Evolutionary conservation across 2,888 invertebrate species (phyloP).

Genomic region (Platycheirus rosarum): DNA sequence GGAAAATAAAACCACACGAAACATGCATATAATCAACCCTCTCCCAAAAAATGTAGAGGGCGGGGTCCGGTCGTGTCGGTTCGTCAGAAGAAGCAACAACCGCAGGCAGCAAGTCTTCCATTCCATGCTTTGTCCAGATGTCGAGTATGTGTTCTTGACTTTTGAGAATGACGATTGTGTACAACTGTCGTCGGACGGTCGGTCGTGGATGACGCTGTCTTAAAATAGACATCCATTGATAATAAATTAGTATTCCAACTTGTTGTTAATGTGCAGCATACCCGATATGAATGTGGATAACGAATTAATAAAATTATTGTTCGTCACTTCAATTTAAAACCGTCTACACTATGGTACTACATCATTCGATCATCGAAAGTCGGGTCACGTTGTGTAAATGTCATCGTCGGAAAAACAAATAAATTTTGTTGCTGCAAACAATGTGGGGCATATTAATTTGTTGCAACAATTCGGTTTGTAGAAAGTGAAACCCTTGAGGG

Average conservation of each 20-base stretch:
- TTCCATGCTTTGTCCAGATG: slow-evolving; percentile 60
- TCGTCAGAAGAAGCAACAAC: slow-evolving; percentile 31
- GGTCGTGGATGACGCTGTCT: slow-evolving; percentile 32
- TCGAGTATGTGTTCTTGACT: background rate
- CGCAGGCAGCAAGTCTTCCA: slow-evolving; percentile 48
- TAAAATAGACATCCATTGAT: slow-evolving; percentile 36
- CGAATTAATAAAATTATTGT: slow-evolving; percentile 33
- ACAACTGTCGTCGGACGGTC: slow-evolving; percentile 5
- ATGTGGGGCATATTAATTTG: slow-evolving; percentile 1
- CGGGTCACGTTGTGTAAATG: slow-evolving; percentile 24
- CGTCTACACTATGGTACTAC: background rate
- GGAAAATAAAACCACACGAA: slow-evolving; percentile 33
- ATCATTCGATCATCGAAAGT: background rate
- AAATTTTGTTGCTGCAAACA: background rate
- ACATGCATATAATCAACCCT: slow-evolving; percentile 58
- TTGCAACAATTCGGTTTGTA: background rate
- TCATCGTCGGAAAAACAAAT: background rate
- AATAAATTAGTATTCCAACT: slow-evolving; percentile 57
- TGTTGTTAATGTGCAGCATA: slow-evolving; percentile 1
- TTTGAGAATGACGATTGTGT: background rate
- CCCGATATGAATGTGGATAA: slow-evolving; percentile 43
- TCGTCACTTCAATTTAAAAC: slow-evolving; percentile 27
- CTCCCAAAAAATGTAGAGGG: slow-evolving; percentile 20
- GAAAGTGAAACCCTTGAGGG: too few relatives aligned
- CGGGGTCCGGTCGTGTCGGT: slow-evolving; percentile 28